Percentiles rank a stretch among this genome's conserved stretches.
Conservation (phyloP, 2,888 invertebrate genomes). For the Linyphia triangularis region DNA sequence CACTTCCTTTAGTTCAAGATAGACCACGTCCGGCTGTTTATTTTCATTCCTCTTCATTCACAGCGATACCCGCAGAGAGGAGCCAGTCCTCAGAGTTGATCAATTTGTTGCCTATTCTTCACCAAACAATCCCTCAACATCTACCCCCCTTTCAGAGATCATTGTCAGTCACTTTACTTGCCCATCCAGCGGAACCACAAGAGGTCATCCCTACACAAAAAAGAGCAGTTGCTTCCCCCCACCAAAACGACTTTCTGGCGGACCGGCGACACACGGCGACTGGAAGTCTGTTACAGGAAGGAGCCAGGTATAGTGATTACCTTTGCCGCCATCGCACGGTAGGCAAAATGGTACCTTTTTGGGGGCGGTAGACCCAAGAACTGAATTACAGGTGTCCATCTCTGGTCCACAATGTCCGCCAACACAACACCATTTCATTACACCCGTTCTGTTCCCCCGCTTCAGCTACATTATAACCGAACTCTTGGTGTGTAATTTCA, state of each 20-base stretch:
- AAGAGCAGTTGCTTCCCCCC: neutral
- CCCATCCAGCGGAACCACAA: constrained; percentile 40
- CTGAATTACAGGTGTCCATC: constrained; percentile 60
- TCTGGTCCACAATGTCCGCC: constrained; percentile 37
- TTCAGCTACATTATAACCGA: neutral
- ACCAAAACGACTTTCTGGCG: neutral
- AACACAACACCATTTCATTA: constrained; percentile 56
- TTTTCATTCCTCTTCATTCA: neutral
- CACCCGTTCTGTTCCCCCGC: constrained; percentile 54
- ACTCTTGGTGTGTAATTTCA: constrained; percentile 56
- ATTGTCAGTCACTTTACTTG: neutral
- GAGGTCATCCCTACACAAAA: constrained; percentile 28
- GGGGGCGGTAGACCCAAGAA: constrained; percentile 30
- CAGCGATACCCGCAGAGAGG: neutral
- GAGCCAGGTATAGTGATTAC: constrained; percentile 38
- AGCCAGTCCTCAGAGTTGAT: neutral
- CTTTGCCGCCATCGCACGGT: constrained; percentile 29
- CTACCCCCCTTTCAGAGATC: neutral
- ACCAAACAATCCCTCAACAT: neutral
- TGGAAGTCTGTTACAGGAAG: constrained; percentile 31
- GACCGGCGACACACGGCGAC: constrained; percentile 47
- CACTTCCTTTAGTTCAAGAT: neutral
- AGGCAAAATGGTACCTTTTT: constrained; percentile 39
- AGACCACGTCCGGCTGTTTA: neutral
- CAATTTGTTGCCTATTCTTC: constrained; percentile 14